These are phyloP conservation scores for Geranospiza caerulescens DNA, from an alignment of 2,797 vertebrate species.

Conservation along the genomic window DNA sequence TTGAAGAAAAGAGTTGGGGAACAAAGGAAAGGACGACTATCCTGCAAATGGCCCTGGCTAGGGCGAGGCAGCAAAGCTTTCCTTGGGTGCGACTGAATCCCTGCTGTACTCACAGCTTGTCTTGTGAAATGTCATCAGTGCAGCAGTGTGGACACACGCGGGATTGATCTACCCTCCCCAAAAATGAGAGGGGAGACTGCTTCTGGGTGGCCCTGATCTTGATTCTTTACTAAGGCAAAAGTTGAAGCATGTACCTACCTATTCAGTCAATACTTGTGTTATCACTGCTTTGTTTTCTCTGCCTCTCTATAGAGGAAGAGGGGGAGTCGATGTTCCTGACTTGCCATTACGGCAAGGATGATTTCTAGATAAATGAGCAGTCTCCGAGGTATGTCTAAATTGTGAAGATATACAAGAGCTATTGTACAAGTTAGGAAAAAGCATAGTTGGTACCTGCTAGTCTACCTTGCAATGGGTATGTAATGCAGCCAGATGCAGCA, in stretches of 20 bases:
- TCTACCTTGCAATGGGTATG: rapidly evolving
- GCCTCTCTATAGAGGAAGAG: background rate
- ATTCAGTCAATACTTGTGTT: background rate
- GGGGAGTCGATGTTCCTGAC: background rate
- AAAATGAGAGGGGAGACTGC: background rate
- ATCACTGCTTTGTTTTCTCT: background rate
- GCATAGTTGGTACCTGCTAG: background rate
- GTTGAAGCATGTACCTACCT: background rate
- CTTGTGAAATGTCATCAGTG: background rate
- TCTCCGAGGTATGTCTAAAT: background rate
- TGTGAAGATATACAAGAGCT: background rate
- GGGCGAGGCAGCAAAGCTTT: background rate
- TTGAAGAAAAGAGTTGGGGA: background rate
- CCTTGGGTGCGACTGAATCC: background rate
- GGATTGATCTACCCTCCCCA: background rate
- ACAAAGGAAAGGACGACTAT: background rate
- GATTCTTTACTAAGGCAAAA: background rate
- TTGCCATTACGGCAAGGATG: background rate
- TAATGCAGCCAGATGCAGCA: background rate
- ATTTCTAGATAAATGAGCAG: background rate
- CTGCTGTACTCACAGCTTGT: background rate
- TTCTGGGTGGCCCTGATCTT: background rate
- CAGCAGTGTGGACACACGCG: background rate
- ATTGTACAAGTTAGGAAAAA: background rate
- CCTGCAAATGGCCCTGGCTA: background rate